A percentile compares a stretch with the other conserved stretches of the same genome.
phyloP scores from a whole-genome alignment of 64 coral and sea anemone genomes.

The Actinia tenebrosa region DNA sequence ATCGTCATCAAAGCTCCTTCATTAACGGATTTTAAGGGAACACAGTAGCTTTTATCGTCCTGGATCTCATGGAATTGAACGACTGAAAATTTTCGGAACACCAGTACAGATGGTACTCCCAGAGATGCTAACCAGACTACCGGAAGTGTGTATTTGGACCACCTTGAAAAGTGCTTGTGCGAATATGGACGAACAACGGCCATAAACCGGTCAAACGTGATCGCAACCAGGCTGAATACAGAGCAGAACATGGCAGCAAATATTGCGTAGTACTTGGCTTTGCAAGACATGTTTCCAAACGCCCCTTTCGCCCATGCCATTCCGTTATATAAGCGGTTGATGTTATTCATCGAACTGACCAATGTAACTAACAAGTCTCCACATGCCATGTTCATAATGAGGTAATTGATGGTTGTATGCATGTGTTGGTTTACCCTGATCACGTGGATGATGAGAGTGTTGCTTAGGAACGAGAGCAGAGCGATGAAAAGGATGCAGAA shows the following conservation, averaged over 20 bases:
- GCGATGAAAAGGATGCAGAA: background rate
- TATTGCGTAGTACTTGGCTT: background rate
- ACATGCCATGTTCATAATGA: slow-evolving; percentile 9
- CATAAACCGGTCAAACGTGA: slow-evolving; percentile 22
- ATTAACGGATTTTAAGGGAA: background rate
- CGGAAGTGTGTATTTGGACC: slow-evolving; percentile 16
- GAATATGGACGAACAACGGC: slow-evolving; percentile 15
- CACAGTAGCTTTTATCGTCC: background rate
- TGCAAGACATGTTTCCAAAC: background rate
- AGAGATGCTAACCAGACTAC: slow-evolving; percentile 12
- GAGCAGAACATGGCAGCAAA: slow-evolving; percentile 13
- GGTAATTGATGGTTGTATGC: slow-evolving; percentile 1
- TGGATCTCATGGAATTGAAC: background rate
- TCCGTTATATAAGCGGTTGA: background rate
- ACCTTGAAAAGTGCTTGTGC: background rate
- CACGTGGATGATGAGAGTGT: slow-evolving; percentile 18
- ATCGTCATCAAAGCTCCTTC: background rate
- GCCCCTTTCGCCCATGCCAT: background rate
- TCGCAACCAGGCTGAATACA: slow-evolving; percentile 22
- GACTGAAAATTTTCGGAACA: background rate
- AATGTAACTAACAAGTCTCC: background rate
- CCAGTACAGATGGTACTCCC: background rate
- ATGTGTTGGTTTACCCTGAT: background rate
- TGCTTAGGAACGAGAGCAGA: background rate
- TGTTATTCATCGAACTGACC: background rate